A percentile compares a stretch with the other conserved stretches of the same genome.
phyloP scores from a whole-genome alignment of 1,140 invertebrate genomes.

The Temnothorax longispinosus region DNA sequence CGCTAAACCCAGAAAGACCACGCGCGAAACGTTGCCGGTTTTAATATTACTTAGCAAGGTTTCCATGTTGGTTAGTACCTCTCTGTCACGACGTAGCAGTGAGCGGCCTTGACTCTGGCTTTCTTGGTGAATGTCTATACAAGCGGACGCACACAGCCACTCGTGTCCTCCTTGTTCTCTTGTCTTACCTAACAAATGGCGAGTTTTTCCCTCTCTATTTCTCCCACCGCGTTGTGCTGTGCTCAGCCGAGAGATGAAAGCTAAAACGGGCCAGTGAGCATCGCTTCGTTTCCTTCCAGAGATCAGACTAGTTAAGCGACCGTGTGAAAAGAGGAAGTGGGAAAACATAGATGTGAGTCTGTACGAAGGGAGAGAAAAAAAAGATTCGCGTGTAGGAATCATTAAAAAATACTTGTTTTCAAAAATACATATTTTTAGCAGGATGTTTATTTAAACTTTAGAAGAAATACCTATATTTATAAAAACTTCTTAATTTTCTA shows the following conservation, averaged over 20 bases:
- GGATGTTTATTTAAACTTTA: background rate
- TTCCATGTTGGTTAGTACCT: constrained; percentile 83
- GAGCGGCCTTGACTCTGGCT: constrained; percentile 90
- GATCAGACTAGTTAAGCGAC: constrained; percentile 41
- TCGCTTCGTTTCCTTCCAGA: constrained; percentile 61
- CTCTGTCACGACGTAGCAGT: constrained; percentile 87
- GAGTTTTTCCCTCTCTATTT: constrained; percentile 62
- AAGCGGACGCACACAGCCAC: constrained; percentile 44
- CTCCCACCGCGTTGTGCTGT: constrained; percentile 38
- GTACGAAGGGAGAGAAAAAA: constrained; percentile 14
- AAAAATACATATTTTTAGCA: background rate
- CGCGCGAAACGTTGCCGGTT: constrained; percentile 22
- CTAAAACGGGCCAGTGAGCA: constrained; percentile 75
- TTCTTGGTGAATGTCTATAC: constrained; percentile 69
- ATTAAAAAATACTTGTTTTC: background rate
- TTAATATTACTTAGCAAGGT: constrained; percentile 75
- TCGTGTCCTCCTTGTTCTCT: constrained; percentile 61
- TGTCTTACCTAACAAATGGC: constrained; percentile 58
- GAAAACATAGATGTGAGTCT: constrained; percentile 28
- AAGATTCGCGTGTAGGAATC: background rate
- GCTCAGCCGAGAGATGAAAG: constrained; percentile 66
- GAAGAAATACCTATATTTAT: background rate
- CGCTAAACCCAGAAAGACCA: background rate
- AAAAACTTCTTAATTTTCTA: background rate
- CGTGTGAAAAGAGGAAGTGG: constrained; percentile 55